Evolutionary conservation across 2,888 invertebrate genomes (phyloP).

Genomic region (Cephus runcator): DNA sequence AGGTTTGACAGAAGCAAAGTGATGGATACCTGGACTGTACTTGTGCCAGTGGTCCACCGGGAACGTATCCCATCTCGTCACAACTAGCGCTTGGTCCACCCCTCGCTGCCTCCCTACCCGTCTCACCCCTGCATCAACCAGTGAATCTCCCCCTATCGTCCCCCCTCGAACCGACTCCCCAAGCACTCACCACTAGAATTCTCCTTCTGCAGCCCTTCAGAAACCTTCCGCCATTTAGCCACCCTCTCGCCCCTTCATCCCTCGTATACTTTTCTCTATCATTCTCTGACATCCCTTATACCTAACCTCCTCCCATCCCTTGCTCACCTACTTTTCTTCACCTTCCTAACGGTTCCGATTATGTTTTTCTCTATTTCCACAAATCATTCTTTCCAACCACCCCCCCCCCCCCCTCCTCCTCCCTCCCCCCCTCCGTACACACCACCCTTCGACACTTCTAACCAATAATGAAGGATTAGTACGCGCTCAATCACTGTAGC

Average conservation of each 20-base stretch:
- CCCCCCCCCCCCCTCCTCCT: no score
- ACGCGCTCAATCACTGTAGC: conserved; percentile 31
- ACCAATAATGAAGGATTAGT: conserved; percentile 26
- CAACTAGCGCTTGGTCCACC: background rate
- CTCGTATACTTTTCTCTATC: background rate
- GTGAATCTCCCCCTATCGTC: background rate
- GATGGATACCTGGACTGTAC: conserved; percentile 17
- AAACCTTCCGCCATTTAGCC: background rate
- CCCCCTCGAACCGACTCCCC: background rate
- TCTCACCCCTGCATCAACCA: background rate
- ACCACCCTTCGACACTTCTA: background rate
- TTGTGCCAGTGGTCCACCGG: conserved; percentile 1
- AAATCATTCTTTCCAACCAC: background rate
- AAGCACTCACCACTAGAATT: background rate
- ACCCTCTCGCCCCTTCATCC: background rate
- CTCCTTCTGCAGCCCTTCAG: background rate
- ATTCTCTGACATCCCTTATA: background rate
- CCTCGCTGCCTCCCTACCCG: background rate
- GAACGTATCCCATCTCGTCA: background rate
- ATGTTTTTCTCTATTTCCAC: background rate
- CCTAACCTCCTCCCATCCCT: background rate
- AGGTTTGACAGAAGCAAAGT: conserved; percentile 19
- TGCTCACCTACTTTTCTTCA: background rate
- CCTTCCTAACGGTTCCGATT: background rate
- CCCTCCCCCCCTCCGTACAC: no score